Conservation (phyloP, 2,113 vertebrate genomes). For the Atractosteus spatula region DNA sequence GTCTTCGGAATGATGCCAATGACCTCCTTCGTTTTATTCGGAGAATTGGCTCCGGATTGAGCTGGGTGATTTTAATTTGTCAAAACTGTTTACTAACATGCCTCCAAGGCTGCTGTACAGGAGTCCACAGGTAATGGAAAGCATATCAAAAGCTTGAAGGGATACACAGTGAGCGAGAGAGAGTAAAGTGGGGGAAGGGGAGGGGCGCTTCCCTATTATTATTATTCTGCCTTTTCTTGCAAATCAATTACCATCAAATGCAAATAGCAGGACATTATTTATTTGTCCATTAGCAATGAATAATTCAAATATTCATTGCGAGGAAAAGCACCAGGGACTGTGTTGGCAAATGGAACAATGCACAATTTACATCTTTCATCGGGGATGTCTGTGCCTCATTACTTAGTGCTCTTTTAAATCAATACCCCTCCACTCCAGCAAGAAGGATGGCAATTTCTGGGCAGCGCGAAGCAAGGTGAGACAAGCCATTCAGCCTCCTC, state of each 20-base stretch:
- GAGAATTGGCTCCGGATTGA: constrained; percentile 49
- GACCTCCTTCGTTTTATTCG: constrained; percentile 41
- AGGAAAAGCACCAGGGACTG: constrained; percentile 41
- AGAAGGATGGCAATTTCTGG: no score
- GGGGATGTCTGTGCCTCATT: constrained; percentile 35
- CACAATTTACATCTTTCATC: constrained; percentile 48
- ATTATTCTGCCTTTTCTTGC: constrained; percentile 66
- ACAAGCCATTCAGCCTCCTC: no score
- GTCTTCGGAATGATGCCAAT: constrained; percentile 26
- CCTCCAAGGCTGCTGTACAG: constrained; percentile 66
- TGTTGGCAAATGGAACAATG: constrained; percentile 46
- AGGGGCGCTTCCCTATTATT: constrained; percentile 37
- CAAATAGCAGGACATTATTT: constrained; percentile 61
- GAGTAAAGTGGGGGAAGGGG: constrained; percentile 33
- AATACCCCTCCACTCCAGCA: constrained; percentile 31
- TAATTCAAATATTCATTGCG: constrained; percentile 65
- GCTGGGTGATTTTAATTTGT: constrained; percentile 72
- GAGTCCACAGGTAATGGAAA: constrained; percentile 69
- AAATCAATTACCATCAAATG: constrained; percentile 70
- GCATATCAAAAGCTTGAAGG: constrained; percentile 59
- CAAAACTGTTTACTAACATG: constrained; percentile 74
- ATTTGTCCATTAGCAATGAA: constrained; percentile 62
- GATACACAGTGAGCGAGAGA: constrained; percentile 13
- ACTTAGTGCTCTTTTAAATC: constrained; percentile 32
- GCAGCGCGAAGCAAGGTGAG: no score